Base-by-base conservation (phyloP, 2,888 invertebrate species). In the Epistrophe eligans region DNA sequence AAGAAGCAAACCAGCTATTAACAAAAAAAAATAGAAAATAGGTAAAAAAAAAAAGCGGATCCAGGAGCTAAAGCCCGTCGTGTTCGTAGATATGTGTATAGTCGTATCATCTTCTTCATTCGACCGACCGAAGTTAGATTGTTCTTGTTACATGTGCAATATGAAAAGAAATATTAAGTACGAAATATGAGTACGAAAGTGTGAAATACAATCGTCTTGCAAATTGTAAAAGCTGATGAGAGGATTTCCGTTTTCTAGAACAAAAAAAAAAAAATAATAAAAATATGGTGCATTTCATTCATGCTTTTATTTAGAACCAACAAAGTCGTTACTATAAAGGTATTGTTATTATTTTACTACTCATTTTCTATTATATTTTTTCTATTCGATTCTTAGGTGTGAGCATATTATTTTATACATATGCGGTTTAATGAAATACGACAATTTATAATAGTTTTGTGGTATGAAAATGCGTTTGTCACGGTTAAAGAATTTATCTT, bases 201-300 rank as follows among this genome's bases (percentile, higher is more conserved):
- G 57, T 76, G 79, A 79, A 84, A 84, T 45, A 19, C 64, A 71
- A 84, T 79, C 55, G 40, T 17, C 45, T 70, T 17, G 32, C 38
- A 17, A 13, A 62, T 62, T 70, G 45, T 48, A 32, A 72, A 73
- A 83, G 73, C 50, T 52, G 50, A 40, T 3, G 24, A 55, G 55
- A 80, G 77, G 60, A 77, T 73, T 72, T 84, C 80, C 84, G 80
- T 80, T 84, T 77, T 72, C 76, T 58, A 38, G 28, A 38, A 10
- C 7, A 60, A 38, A 35, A 60, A 38, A 17, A 19, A 45, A 17
- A 48, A 1, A 57, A n/a, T n/a, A n/a, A n/a, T n/a, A n/a, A n/a
- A 2, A 10, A 38, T 10, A 17, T n/a, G 1, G 45, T 48, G 48
- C 17, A 28, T 45, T 70, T 70, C 45, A 52, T 38, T 55, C 32